These are phyloP conservation scores for Hippocampus zosterae DNA, from an alignment of 2,113 vertebrate species.

Conservation along the genomic window DNA sequence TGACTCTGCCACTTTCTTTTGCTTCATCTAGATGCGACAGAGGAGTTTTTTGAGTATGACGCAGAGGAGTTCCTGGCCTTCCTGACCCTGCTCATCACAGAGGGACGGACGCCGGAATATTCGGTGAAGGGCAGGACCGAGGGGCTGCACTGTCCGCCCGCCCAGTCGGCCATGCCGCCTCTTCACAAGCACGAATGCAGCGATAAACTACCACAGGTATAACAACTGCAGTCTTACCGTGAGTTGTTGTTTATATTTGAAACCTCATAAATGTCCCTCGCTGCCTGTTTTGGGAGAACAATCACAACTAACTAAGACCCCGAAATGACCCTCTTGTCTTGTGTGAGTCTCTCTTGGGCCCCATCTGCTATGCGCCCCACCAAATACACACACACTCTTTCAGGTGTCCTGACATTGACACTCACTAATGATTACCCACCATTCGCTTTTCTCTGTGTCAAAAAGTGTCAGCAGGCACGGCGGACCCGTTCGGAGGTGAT, in stretches of 20 bases:
- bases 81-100: conserved; percentile 92
- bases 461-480: conserved; percentile 90
- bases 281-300: not conserved
- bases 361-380: conserved; percentile 10
- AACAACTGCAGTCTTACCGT: not conserved
- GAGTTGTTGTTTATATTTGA: not conserved
- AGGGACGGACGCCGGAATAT: conserved; percentile 92
- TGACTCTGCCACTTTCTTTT: conserved; percentile 6
- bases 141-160: conserved; percentile 93
- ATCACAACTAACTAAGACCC: conserved; percentile 4
- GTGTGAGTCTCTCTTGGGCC: conserved; percentile 2
- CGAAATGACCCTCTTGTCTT: not conserved
- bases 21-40: conserved; percentile 78
- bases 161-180: conserved; percentile 84
- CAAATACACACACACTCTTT: not conserved
- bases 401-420: conserved; percentile 7
- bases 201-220: conserved; percentile 90
- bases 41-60: conserved; percentile 97
- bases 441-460: conserved; percentile 33
- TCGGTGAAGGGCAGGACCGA: conserved; percentile 93
- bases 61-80: conserved; percentile 97
- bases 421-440: conserved; percentile 36
- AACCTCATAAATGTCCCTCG: not conserved
- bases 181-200: conserved; percentile 89
- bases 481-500: conserved; percentile 90